Evolutionary conservation across 2,888 invertebrate species (phyloP), one percentile per base, ranked within the genome.

Genomic region (Pyrgus malvae): DNA sequence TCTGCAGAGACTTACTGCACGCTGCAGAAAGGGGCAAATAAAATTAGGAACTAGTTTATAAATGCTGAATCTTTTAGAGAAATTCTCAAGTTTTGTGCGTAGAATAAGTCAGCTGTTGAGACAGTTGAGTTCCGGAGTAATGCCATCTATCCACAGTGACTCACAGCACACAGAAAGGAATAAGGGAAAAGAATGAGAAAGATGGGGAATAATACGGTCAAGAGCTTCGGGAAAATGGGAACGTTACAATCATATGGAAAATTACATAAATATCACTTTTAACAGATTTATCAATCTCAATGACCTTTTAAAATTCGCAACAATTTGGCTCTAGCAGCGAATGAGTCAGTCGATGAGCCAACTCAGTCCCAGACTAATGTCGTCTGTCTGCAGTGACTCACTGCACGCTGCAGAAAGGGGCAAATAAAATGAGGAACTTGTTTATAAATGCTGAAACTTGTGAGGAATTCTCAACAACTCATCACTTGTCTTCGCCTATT

Each of bases 261-360:
- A n/a, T n/a, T n/a, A n/a, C n/a, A n/a, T n/a, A n/a, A n/a, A n/a
- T n/a, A n/a, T n/a, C n/a, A n/a, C n/a, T n/a, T n/a, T n/a, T n/a
- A n/a, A n/a, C 38, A 19, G n/a, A 19, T 38, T 48, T 25, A 16
- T n/a, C 11, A 12, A 16, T 45, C 33, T 12, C 33, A 23, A 16
- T 23, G 12, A 35, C 40, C 14, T 21, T 40, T 29, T 21, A 19
- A 19, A 38, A 9, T 17, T n/a, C 38, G 17, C 11, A 11, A 23
- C 41, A 33, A 21, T 29, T 40, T 49, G 42, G 50, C 50, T 33
- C 25, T 29, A 16, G 42, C 41, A 42, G 5, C 23, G 16, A 25
- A 42, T 50, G 50, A 42, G 17, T 50, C 50, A 50, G 17, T 25
- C 23, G 25, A 35, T 48, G 48, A 48, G 7, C 21, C 49, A 31